A percentile compares a stretch with the other conserved stretches of the same genome.
These are phyloP conservation scores for Bostrychus sinensis DNA, from an alignment of 2,113 vertebrate species.

Conservation along the genomic window DNA sequence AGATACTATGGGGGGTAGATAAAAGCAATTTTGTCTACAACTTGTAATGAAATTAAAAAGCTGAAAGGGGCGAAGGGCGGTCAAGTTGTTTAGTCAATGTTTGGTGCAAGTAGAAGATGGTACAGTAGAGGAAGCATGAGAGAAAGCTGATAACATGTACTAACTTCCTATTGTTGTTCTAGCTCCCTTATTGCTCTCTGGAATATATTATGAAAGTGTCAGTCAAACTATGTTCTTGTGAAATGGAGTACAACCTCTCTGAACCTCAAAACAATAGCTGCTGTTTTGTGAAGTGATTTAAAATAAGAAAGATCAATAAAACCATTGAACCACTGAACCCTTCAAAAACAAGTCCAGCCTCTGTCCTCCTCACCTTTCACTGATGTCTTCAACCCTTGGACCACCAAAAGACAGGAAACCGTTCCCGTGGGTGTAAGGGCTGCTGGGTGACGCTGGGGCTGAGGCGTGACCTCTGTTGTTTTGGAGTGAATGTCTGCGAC, in stretches of 20 bases:
- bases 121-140: conserved; percentile 29
- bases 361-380: conserved; percentile 84
- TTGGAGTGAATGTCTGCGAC: conserved; percentile 92
- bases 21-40: too few species aligned
- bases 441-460: conserved; percentile 84
- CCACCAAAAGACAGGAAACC: conserved; percentile 76
- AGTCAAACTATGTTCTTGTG: conserved; percentile 52
- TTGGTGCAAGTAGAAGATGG: conserved; percentile 19
- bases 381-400: conserved; percentile 80
- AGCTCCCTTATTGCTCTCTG: conserved; percentile 29
- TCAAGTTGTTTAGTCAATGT: too few species aligned
- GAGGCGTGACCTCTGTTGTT: conserved; percentile 82
- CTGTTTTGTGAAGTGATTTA: conserved; percentile 24
- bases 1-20: background rate
- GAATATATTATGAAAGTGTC: conserved; percentile 51
- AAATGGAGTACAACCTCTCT: conserved; percentile 26
- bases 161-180: conserved; percentile 53
- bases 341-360: conserved; percentile 1
- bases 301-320: conserved; percentile 33
- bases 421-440: conserved; percentile 57
- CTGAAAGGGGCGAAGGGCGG: too few species aligned
- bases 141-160: conserved; percentile 51
- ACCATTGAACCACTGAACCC: conserved; percentile 18
- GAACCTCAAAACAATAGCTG: conserved; percentile 17
- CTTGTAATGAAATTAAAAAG: too few species aligned